Evolutionary conservation across 2,113 vertebrate genomes (phyloP).

Genomic region (Zingel zingel): DNA sequence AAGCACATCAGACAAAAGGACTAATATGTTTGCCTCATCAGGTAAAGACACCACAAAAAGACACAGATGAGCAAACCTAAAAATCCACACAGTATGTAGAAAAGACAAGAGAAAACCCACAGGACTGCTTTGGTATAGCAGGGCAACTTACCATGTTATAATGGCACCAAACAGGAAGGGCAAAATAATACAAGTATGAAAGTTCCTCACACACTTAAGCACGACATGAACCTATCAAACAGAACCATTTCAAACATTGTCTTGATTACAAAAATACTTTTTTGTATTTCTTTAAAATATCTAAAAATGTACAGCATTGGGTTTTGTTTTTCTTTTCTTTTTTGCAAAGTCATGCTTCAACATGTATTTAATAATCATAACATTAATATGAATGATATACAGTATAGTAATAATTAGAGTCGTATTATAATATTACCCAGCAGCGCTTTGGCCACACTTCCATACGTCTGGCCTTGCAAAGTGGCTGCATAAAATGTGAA

Average conservation of each 20-base stretch:
- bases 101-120: conserved; percentile 43
- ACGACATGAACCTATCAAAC: conserved; percentile 73
- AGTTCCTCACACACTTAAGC: conserved; percentile 63
- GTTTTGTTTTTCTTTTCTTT: conserved; percentile 60
- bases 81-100: conserved; percentile 37
- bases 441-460: conserved; percentile 71
- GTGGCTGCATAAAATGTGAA: conserved; percentile 45
- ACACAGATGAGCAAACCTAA: conserved; percentile 19
- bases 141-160: conserved; percentile 41
- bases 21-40: conserved; percentile 5
- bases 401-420: conserved; percentile 80
- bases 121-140: conserved; percentile 73
- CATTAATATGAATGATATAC: conserved; percentile 83
- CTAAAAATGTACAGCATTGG: conserved; percentile 86
- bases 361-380: conserved; percentile 81
- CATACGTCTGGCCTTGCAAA: conserved; percentile 43
- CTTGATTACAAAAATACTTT: conserved; percentile 87
- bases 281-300: conserved; percentile 86
- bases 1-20: conserved; percentile 19
- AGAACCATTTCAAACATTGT: conserved; percentile 75
- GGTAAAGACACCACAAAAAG: conserved; percentile 25
- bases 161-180: conserved; percentile 47
- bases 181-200: conserved; percentile 30
- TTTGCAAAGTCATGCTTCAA: conserved; percentile 83
- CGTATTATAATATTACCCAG: conserved; percentile 73